Percentiles rank a stretch among this genome's conserved stretches.
These are phyloP conservation scores for Holocentrus rufus DNA, from an alignment of 2,797 vertebrate genomes.

Conservation along the genomic window DNA sequence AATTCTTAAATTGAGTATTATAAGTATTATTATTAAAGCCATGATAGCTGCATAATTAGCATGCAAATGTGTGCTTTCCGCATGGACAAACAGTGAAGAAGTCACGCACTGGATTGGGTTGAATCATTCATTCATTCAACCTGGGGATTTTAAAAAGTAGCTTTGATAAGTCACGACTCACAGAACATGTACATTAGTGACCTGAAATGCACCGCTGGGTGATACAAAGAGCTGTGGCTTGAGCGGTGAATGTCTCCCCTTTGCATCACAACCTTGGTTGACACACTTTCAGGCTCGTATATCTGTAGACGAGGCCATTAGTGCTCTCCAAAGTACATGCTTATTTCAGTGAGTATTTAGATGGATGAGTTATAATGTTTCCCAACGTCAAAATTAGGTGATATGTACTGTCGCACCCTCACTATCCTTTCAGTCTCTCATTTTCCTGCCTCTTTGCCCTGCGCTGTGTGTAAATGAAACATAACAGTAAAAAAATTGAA, in stretches of 20 bases:
- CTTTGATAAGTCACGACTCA: not conserved
- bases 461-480: not conserved
- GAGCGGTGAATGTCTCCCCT: not conserved
- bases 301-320: not conserved
- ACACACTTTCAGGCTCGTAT: too few species aligned
- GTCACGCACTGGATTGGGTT: too few species aligned
- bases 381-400: not conserved
- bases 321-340: not conserved
- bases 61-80: too few species aligned
- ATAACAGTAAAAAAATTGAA: too few species aligned
- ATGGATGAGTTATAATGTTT: not conserved
- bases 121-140: too few species aligned
- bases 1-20: too few species aligned
- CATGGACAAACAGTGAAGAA: too few species aligned
- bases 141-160: not conserved
- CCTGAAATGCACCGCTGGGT: not conserved
- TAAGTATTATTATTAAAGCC: too few species aligned
- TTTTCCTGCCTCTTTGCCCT: not conserved
- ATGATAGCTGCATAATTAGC: too few species aligned
- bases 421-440: not conserved
- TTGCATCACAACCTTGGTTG: too few species aligned
- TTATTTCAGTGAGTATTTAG: not conserved
- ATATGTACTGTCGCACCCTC: not conserved
- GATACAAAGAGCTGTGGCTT: slow-evolving; percentile 4
- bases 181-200: not conserved